Percentiles rank a stretch among this genome's conserved stretches.
phyloP scores from a whole-genome alignment of 2,888 invertebrate species.

The Elysia crispata region DNA sequence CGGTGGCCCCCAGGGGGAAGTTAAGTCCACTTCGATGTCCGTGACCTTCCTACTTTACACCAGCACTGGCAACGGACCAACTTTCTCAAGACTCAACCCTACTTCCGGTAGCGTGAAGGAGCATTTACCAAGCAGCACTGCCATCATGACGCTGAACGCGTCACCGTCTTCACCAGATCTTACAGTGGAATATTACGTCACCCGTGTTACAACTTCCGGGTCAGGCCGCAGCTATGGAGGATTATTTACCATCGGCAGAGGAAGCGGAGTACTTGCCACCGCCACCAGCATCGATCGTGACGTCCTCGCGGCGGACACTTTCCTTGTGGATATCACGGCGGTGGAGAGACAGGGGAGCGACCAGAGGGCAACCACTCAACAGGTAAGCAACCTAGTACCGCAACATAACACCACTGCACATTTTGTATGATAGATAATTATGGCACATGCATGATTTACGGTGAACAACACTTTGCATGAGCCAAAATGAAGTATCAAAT shows the following conservation, averaged over 20 bases:
- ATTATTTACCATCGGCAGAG: slow-evolving; percentile 63
- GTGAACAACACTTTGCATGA: too few relatives aligned
- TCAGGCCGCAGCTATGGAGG: slow-evolving; percentile 77
- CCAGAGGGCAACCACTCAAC: slow-evolving; percentile 65
- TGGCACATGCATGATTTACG: too few relatives aligned
- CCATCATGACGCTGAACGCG: slow-evolving; percentile 86
- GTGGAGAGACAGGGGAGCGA: slow-evolving; percentile 60
- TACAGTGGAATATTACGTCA: slow-evolving; percentile 91
- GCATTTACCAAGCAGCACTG: slow-evolving; percentile 91
- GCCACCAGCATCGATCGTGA: slow-evolving; percentile 66
- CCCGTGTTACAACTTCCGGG: slow-evolving; percentile 79
- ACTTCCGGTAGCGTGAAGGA: slow-evolving; percentile 90
- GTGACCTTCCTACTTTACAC: slow-evolving; percentile 43
- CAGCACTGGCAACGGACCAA: slow-evolving; percentile 55
- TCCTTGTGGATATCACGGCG: slow-evolving; percentile 70
- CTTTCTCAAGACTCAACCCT: slow-evolving; percentile 53
- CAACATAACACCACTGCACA: too few relatives aligned
- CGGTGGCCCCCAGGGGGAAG: slow-evolving; percentile 50
- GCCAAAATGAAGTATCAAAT: too few relatives aligned
- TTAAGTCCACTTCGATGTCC: slow-evolving; percentile 41
- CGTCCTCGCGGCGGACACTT: slow-evolving; percentile 61
- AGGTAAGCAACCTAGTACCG: slow-evolving; percentile 61
- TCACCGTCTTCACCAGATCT: slow-evolving; percentile 52
- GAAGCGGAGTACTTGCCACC: slow-evolving; percentile 64
- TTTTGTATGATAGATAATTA: too few relatives aligned